Percentiles rank a stretch among this genome's conserved stretches.
phyloP scores from a whole-genome alignment of 2,797 vertebrate species.

The Myotis planiceps region DNA sequence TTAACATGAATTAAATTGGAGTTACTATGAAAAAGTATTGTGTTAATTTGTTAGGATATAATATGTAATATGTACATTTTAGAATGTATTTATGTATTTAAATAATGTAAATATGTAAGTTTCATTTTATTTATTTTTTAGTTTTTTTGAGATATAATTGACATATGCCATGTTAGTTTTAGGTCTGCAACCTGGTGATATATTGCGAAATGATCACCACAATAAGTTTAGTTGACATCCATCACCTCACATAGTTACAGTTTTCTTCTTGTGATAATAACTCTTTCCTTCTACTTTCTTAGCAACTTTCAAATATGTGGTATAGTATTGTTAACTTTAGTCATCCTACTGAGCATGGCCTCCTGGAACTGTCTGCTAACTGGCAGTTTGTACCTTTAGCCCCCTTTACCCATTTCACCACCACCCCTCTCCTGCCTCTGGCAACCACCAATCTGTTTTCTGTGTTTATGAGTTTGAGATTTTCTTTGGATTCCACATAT shows the following conservation, averaged over 20 bases:
- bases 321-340: not conserved
- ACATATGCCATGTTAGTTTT: not conserved
- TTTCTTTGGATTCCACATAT: not conserved
- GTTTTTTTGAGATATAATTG: not conserved
- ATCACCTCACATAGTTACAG: not conserved
- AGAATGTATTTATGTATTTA: not conserved
- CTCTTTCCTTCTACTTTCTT: not conserved
- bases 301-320: not conserved
- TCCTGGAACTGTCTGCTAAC: not conserved
- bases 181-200: not conserved
- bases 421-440: not conserved
- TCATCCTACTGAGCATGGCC: not conserved
- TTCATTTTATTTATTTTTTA: not conserved
- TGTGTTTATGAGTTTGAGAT: not conserved
- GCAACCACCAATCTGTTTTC: not conserved
- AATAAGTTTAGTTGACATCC: not conserved
- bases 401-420: not conserved
- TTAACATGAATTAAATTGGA: not conserved
- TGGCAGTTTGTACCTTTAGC: not conserved
- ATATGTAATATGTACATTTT: not conserved
- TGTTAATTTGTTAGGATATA: not conserved
- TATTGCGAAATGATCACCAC: not conserved
- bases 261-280: not conserved
- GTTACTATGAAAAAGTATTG: not conserved
- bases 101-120: not conserved